Conservation (phyloP, 2,797 vertebrate genomes). For the Rachycentron canadum region DNA sequence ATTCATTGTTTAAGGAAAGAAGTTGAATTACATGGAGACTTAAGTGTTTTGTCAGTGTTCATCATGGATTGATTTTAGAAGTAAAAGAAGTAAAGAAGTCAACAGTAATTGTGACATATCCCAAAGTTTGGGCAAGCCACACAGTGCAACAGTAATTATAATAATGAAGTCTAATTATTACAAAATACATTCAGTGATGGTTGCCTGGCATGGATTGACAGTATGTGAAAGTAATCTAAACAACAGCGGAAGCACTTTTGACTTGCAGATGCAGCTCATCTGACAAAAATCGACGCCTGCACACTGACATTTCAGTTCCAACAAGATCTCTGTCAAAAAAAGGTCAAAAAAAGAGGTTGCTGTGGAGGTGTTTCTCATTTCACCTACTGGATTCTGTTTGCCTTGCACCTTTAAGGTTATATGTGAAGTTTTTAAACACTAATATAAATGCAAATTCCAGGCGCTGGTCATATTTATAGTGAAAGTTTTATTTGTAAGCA, state of each 20-base stretch:
- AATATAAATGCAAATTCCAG: neutral
- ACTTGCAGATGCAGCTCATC: neutral
- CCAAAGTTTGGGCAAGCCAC: neutral
- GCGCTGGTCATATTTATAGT: neutral
- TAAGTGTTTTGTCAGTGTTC: neutral
- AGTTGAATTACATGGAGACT: neutral
- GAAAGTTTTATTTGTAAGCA: neutral
- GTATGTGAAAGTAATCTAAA: neutral
- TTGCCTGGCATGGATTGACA: neutral
- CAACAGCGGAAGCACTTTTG: neutral
- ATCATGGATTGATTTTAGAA: neutral
- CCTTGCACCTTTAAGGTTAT: neutral
- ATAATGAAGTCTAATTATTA: slow-evolving; percentile 3
- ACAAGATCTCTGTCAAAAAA: neutral
- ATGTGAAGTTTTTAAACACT: neutral
- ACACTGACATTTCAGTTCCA: neutral
- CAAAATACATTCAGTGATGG: neutral
- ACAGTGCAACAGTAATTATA: neutral
- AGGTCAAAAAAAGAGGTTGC: neutral
- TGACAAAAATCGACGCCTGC: neutral
- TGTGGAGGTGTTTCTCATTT: neutral
- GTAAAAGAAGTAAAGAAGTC: neutral
- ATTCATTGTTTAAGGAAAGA: neutral
- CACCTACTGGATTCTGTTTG: neutral
- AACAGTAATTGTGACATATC: neutral